Evolutionary conservation across 2,113 vertebrate genomes (phyloP), one percentile per base, ranked within the genome.

Genomic region (Cynopterus brachyotis): DNA sequence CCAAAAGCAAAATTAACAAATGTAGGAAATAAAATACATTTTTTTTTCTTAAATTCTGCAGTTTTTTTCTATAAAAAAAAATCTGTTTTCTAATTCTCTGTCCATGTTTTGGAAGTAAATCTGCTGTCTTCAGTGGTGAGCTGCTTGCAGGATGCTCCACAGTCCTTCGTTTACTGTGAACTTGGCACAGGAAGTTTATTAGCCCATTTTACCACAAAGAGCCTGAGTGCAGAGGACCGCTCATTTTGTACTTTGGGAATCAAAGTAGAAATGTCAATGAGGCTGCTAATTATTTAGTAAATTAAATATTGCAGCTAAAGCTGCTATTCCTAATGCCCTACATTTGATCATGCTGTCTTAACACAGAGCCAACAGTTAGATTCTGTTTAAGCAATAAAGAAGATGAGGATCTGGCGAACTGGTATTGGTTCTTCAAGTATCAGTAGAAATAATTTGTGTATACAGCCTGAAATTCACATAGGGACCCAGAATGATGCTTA

Each of bases 231-330:
- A 53, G 10, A 55, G 28, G 28, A 86, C 32, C 7, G 72, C 89
- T 69, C 37, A 69, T 67, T 35, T 11, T 40, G 28, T 72, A 55
- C 69, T 97, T 89, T 59, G 69, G 80, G 72, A 80, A 82, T 88
- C 94, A 67, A 76, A 72, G 85, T 37, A 85, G 86, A 86, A 86
- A 82, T 83, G 96, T 50, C 85, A 87, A 5, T 3, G 57, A 93
- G 78, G 53, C 60, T 94, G 76, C 84, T 96, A 83, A 95, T 93
- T 93, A 79, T 28, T 93, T 70, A 85, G 80, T 26, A 94, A 89
- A 89, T 82, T 93, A 89, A 89, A 76, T 66, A 76, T 70, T 16
- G 50, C 82, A 84, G 78, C 81, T 70, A 55, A 67, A 62, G 70
- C 55, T 73, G 55, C 62, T 79, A 6, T 73, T 82, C 80, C 86